Conservation (phyloP, 2,888 invertebrate genomes). For the Pediacus dermestoides region DNA sequence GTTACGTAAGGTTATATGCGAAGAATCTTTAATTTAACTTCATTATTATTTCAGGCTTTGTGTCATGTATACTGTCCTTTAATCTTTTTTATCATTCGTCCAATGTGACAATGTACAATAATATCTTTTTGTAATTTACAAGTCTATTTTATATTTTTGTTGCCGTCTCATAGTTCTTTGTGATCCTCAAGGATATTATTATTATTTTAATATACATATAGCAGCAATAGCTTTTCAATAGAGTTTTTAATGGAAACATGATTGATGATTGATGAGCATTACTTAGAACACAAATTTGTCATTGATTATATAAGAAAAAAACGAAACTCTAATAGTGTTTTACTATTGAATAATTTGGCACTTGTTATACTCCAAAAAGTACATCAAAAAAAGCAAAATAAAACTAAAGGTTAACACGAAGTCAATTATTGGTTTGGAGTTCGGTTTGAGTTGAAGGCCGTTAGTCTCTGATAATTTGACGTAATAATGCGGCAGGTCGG, state of each 20-base stretch:
- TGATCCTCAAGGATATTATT: slow-evolving; percentile 7
- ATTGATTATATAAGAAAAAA: too few relatives aligned
- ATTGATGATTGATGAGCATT: slow-evolving; percentile 9
- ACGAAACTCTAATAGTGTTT: too few relatives aligned
- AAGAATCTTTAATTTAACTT: slow-evolving; percentile 41
- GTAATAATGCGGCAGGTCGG: slow-evolving; percentile 43
- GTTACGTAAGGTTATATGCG: slow-evolving; percentile 39
- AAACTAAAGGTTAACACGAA: too few relatives aligned
- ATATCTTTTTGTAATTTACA: too few relatives aligned
- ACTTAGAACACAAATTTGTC: slow-evolving; percentile 4
- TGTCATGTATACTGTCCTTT: slow-evolving; percentile 20
- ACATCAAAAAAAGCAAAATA: too few relatives aligned
- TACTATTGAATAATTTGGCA: too few relatives aligned
- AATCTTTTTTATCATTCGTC: slow-evolving; percentile 5
- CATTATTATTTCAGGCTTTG: slow-evolving; percentile 30
- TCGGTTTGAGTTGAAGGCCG: slow-evolving; percentile 25
- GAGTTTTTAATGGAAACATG: slow-evolving; percentile 9
- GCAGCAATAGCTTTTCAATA: slow-evolving; percentile 1
- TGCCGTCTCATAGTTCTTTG: slow-evolving; percentile 21
- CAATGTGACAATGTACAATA: slow-evolving; percentile 19
- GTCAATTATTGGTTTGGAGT: slow-evolving; percentile 1
- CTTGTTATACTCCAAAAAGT: too few relatives aligned
- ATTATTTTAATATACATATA: slow-evolving; percentile 7
- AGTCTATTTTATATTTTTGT: slow-evolving; percentile 16
- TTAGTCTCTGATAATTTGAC: slow-evolving; percentile 40